phyloP scores from a whole-genome alignment of 2,888 invertebrate species.

The Chymomyza caudatula region DNA sequence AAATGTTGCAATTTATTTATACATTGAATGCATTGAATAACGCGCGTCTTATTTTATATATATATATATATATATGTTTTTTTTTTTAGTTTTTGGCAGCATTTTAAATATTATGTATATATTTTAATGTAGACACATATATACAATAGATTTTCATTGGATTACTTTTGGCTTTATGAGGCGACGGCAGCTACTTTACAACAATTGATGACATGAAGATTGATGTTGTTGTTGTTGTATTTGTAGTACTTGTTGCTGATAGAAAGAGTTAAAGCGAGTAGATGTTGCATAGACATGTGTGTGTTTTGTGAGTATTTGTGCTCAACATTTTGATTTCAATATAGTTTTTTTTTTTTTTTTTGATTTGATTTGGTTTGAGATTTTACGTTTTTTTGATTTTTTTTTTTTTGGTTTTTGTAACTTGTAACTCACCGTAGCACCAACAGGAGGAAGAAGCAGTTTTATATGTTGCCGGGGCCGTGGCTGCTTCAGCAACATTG shows the following conservation, averaged over 20 bases:
- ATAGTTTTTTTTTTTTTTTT: constrained; percentile 56
- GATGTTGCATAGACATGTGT: neutral
- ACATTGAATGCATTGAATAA: neutral
- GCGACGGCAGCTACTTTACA: neutral
- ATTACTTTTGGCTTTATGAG: neutral
- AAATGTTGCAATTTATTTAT: constrained; percentile 17
- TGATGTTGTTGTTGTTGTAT: constrained; percentile 5
- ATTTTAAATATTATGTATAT: neutral
- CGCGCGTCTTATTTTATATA: neutral
- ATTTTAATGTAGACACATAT: neutral
- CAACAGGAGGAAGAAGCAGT: constrained; percentile 76
- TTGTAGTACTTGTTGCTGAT: neutral
- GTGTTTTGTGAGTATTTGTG: constrained; percentile 51
- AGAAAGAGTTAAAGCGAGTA: neutral
- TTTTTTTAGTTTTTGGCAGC: constrained; percentile 11
- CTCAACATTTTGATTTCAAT: constrained; percentile 50
- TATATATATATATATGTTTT: no score
- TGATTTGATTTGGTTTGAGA: constrained; percentile 45
- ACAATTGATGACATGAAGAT: neutral
- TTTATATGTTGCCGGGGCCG: constrained; percentile 38
- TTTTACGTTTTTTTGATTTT: constrained; percentile 57
- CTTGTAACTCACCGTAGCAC: constrained; percentile 78
- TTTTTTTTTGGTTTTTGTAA: constrained; percentile 41
- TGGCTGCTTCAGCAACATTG: constrained; percentile 15
- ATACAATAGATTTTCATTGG: neutral